phyloP scores from a whole-genome alignment of 2,888 invertebrate genomes.

The Hirtodrosophila cameraria region DNA sequence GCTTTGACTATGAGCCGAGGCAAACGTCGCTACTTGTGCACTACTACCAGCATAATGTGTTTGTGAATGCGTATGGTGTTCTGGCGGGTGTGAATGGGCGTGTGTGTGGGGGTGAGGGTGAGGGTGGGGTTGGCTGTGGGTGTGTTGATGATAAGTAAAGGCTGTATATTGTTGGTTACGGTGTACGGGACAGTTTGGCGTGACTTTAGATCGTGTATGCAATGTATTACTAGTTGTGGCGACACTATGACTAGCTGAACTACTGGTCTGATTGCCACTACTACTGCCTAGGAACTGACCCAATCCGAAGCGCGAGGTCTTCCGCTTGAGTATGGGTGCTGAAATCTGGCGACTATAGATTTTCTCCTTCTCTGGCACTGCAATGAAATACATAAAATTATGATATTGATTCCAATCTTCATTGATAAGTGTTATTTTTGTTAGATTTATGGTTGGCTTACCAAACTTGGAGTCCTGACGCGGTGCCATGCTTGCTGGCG shows the following conservation, averaged over 20 bases:
- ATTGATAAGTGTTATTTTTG: no score
- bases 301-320: conserved; percentile 95
- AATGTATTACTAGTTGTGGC: conserved; percentile 76
- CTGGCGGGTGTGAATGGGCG: conserved; percentile 33
- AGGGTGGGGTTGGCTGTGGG: conserved; percentile 19
- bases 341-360: conserved; percentile 96
- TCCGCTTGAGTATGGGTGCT: conserved; percentile 96
- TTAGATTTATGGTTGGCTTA: no score
- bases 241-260: conserved; percentile 78
- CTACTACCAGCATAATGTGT: conserved; percentile 69
- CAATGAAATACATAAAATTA: no score
- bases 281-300: conserved; percentile 90
- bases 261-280: conserved; percentile 82
- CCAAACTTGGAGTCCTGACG: conserved; percentile 90
- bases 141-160: conserved; percentile 54
- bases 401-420: no score
- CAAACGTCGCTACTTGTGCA: conserved; percentile 80
- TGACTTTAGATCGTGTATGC: conserved; percentile 71
- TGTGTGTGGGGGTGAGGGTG: conserved; percentile 31
- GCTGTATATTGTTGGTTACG: conserved; percentile 41
- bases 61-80: conserved; percentile 41
- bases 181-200: conserved; percentile 63
- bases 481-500: conserved; percentile 93
- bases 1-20: conserved; percentile 82
- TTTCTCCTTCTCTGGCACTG: conserved; percentile 90